Base-by-base conservation (phyloP, 30 jellyfish, hydroid and myxozoan species). In the Cassiopea xamachana region DNA sequence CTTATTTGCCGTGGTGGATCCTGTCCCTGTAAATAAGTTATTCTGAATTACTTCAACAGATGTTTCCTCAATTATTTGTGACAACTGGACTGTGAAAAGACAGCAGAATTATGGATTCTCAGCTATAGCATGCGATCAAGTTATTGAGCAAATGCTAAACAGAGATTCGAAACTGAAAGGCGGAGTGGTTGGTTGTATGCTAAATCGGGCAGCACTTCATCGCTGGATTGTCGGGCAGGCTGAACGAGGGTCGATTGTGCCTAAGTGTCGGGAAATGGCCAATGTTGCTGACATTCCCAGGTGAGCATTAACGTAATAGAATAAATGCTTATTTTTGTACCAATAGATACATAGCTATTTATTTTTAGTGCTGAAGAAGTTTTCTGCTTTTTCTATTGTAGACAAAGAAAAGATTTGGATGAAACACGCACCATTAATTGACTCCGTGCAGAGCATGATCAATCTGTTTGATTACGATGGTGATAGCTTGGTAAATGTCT, bases 1-100 rank as follows among this genome's bases (percentile, higher is more conserved):
- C 0, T 27, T 27, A 27, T 27, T 27, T 0, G 39, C 39, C 39
- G 39, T 27, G 39, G 39, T 27, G 39, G 39, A 0, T 27, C 39
- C 39, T 27, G 39, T 27, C 39, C 39, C 39, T 27, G 39, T 27
- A 27, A 0, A 27, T 27, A 27, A 27, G 0, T 27, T 27, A 27
- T 27, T 27, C 39, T 27, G 39, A 27, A 27, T 27, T 27, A 27
- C 39, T 27, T 27, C 39, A 27, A 27, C 39, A 27, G 39, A 27
- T 27, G 39, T 27, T 27, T 27, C 39, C 69, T 73, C 87, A 45
- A 88, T 27, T 39, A 51, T 89, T 48, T 2, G 48, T 50, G 80
- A 8, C 61, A 78, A 88, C 81, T 88, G 95, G 95, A 88, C 95
- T 10, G 48, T 73, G 80, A 91, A 88, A 49, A 48, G 91, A 88